These are phyloP conservation scores for Crenuchus spilurus DNA, from an alignment of 2,797 vertebrate genomes.

Conservation along the genomic window DNA sequence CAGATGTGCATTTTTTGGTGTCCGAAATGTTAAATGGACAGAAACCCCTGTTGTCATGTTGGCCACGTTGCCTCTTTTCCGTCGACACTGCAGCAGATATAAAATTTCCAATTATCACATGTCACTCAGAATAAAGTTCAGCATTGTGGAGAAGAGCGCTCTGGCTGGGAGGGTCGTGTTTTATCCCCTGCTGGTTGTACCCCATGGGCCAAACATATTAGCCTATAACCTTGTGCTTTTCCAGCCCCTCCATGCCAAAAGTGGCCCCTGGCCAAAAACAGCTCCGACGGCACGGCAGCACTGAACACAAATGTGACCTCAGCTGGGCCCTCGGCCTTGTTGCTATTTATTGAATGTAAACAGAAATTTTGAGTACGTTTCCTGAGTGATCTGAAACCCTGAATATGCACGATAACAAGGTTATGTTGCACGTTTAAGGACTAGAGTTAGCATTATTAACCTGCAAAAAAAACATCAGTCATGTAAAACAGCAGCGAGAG, in stretches of 20 bases:
- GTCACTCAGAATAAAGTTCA: slow-evolving; percentile 43
- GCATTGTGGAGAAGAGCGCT: slow-evolving; percentile 11
- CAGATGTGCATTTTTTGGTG: neutral
- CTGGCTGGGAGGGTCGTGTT: slow-evolving; percentile 44
- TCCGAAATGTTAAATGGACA: neutral
- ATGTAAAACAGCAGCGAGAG: too few relatives aligned
- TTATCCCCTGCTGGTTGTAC: slow-evolving; percentile 47
- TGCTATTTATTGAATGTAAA: slow-evolving; percentile 46
- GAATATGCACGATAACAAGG: too few relatives aligned
- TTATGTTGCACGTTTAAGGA: too few relatives aligned
- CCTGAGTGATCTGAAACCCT: slow-evolving; percentile 41
- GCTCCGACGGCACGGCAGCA: slow-evolving; percentile 29
- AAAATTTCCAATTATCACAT: slow-evolving; percentile 50
- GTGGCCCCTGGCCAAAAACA: slow-evolving; percentile 36
- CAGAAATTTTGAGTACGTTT: slow-evolving; percentile 41
- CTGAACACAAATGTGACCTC: slow-evolving; percentile 44
- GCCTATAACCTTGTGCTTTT: slow-evolving; percentile 49
- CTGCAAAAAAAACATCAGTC: too few relatives aligned
- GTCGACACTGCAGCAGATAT: slow-evolving; percentile 34
- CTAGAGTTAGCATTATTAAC: too few relatives aligned
- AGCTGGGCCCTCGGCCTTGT: slow-evolving; percentile 34
- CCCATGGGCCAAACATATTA: slow-evolving; percentile 56
- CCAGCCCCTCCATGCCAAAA: slow-evolving; percentile 32
- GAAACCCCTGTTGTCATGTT: slow-evolving; percentile 38
- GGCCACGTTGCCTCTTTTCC: slow-evolving; percentile 41